These are phyloP conservation scores for Phoenicopterus ruber DNA, from an alignment of 2,113 vertebrate species.

Conservation along the genomic window DNA sequence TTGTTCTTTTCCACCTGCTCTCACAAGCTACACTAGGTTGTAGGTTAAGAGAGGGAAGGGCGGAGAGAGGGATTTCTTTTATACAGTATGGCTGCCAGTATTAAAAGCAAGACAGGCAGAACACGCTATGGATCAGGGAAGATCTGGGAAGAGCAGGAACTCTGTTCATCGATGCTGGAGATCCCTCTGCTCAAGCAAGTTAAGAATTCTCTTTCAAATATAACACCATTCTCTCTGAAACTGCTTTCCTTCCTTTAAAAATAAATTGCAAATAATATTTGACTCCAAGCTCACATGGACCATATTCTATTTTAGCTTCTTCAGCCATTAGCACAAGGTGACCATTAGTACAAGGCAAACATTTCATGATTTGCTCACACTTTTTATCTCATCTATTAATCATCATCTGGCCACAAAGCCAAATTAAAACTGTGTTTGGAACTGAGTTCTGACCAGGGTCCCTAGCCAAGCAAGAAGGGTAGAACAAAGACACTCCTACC, in stretches of 20 bases:
- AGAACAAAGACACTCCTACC: not conserved
- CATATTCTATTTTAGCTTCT: not conserved
- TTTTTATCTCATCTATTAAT: not conserved
- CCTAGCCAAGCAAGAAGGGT: not conserved
- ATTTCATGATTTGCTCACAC: not conserved
- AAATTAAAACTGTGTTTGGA: not conserved
- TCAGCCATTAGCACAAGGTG: not conserved
- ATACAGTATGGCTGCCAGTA: not conserved
- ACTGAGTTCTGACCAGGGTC: not conserved
- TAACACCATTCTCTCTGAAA: not conserved
- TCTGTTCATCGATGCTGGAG: not conserved
- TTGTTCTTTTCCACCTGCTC: not conserved
- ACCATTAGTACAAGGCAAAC: not conserved
- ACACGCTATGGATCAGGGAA: not conserved
- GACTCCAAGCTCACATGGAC: not conserved
- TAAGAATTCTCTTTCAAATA: not conserved
- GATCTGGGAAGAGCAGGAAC: not conserved
- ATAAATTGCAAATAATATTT: not conserved
- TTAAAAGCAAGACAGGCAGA: not conserved
- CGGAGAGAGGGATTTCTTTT: not conserved
- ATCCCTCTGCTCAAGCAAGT: not conserved
- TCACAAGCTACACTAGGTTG: not conserved
- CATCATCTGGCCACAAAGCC: not conserved
- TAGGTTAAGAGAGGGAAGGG: not conserved
- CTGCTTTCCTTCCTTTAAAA: not conserved